phyloP scores from a whole-genome alignment of 2,113 vertebrate species.

The Ia io region DNA sequence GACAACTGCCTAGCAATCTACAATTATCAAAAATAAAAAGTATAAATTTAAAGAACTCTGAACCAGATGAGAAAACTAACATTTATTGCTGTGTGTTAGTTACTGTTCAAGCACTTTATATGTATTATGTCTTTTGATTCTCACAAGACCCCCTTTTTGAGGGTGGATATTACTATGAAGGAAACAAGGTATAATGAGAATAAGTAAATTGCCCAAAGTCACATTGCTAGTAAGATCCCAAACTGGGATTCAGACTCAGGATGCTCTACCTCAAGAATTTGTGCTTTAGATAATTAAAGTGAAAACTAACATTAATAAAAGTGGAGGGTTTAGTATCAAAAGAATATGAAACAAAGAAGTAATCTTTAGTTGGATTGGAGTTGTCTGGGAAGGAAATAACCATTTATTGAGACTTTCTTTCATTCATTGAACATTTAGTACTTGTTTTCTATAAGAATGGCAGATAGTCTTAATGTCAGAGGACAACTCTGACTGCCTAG shows the following conservation, averaged over 20 bases:
- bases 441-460: neutral
- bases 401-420: neutral
- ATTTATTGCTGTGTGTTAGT: neutral
- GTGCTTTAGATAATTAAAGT: neutral
- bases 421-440: neutral
- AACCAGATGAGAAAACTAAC: neutral
- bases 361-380: neutral
- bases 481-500: neutral
- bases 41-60: neutral
- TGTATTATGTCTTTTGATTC: neutral
- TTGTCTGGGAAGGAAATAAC: neutral
- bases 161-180: neutral
- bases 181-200: neutral
- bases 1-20: neutral
- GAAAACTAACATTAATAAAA: conserved; percentile 19
- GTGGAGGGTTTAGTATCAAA: neutral
- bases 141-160: neutral
- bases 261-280: neutral
- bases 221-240: neutral
- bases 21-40: neutral
- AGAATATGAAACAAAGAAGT: neutral
- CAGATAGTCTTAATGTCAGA: neutral
- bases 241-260: neutral
- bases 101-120: neutral
- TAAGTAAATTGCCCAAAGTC: neutral